phyloP scores from a whole-genome alignment of 2,113 vertebrate species.

The Xenopus borealis region DNA sequence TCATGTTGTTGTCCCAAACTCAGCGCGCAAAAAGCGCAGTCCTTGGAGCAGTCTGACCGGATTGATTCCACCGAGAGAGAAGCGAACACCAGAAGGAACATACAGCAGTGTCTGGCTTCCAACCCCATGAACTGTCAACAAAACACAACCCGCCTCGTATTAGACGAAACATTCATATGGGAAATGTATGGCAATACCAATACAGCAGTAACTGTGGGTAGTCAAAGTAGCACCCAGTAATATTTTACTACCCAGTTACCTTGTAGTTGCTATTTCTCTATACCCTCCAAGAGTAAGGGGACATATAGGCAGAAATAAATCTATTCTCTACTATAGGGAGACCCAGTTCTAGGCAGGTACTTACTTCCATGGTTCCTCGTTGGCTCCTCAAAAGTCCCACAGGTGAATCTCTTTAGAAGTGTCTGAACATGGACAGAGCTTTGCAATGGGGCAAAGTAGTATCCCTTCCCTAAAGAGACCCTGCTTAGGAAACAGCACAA shows the following conservation, averaged over 20 bases:
- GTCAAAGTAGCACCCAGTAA: too few relatives aligned
- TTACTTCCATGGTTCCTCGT: slow-evolving; percentile 48
- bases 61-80: slow-evolving; percentile 66
- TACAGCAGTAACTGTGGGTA: too few relatives aligned
- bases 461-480: background rate
- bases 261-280: too few relatives aligned
- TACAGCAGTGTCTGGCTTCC: slow-evolving; percentile 61
- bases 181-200: too few relatives aligned
- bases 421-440: too few relatives aligned
- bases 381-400: background rate
- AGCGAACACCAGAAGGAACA: slow-evolving; percentile 73
- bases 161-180: background rate
- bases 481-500: background rate
- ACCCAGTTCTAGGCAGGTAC: slow-evolving; percentile 27
- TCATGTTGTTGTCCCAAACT: slow-evolving; percentile 65
- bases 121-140: slow-evolving; percentile 72
- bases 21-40: slow-evolving; percentile 81
- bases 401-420: too few relatives aligned
- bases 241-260: too few relatives aligned
- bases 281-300: too few relatives aligned
- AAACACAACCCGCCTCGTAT: background rate
- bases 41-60: slow-evolving; percentile 74
- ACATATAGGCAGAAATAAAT: too few relatives aligned
- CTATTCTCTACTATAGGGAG: too few relatives aligned
- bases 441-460: slow-evolving; percentile 4